phyloP scores from a whole-genome alignment of 2,888 invertebrate species.

The Aporophyla nigra region DNA sequence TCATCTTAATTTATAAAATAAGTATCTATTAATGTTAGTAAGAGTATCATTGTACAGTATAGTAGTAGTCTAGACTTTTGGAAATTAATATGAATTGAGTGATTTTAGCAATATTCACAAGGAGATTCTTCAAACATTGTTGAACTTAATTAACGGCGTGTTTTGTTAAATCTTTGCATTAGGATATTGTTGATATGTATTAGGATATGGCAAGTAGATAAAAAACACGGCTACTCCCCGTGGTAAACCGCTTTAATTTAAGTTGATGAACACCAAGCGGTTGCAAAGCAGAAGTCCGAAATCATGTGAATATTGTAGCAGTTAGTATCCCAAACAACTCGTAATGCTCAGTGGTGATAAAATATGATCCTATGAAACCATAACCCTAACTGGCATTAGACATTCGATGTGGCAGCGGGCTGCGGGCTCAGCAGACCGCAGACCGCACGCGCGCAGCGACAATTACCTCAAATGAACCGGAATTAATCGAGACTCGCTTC shows the following conservation, averaged over 20 bases:
- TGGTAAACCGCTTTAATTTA: neutral
- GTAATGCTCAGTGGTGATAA: constrained; percentile 35
- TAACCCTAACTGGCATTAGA: constrained; percentile 66
- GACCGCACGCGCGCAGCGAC: constrained; percentile 87
- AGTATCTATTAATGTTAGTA: neutral
- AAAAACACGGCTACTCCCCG: too few species aligned
- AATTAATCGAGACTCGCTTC: constrained; percentile 90
- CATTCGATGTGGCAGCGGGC: constrained; percentile 65
- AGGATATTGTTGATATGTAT: too few species aligned
- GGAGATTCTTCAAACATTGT: neutral
- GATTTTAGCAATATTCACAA: neutral
- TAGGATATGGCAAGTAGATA: neutral
- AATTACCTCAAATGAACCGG: constrained; percentile 91
- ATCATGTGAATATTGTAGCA: neutral
- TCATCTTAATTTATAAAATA: constrained; percentile 3
- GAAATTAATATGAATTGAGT: neutral
- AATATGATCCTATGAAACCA: constrained; percentile 61
- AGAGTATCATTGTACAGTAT: too few species aligned
- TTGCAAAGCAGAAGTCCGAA: neutral
- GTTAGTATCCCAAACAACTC: constrained; percentile 16
- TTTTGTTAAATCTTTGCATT: too few species aligned
- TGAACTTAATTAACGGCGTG: neutral
- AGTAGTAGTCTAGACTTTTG: neutral
- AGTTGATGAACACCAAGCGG: neutral
- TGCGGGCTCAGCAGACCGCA: constrained; percentile 77